Conservation (phyloP, 2,888 invertebrate species). For the Brenthis ino region DNA sequence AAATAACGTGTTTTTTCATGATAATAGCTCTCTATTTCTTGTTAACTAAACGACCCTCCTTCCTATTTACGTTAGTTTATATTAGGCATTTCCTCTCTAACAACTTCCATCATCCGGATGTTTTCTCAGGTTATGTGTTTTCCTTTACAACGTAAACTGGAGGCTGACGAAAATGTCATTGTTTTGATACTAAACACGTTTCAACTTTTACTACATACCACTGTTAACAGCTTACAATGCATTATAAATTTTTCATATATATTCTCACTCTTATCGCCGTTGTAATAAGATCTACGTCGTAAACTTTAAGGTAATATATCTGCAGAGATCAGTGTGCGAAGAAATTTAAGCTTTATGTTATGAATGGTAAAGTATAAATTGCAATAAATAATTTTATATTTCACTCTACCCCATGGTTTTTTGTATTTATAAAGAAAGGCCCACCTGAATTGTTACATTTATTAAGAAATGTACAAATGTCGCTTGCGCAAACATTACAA, state of each 20-base stretch:
- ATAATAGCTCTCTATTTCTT: no score
- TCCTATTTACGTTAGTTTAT: slow-evolving; percentile 4
- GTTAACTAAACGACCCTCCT: background rate
- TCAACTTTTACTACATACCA: slow-evolving; percentile 18
- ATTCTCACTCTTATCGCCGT: slow-evolving; percentile 8
- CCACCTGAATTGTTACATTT: slow-evolving; percentile 16
- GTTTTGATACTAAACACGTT: slow-evolving; percentile 24
- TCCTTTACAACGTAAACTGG: slow-evolving; percentile 21
- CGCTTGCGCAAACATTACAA: slow-evolving; percentile 15
- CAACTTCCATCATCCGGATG: slow-evolving; percentile 19
- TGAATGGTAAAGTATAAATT: background rate
- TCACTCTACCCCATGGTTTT: slow-evolving; percentile 3
- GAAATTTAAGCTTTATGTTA: background rate
- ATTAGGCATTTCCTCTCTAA: slow-evolving; percentile 5
- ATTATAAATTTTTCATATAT: slow-evolving; percentile 21
- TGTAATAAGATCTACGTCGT: slow-evolving; percentile 8
- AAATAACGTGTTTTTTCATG: no score
- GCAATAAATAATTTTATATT: background rate
- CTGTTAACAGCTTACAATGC: slow-evolving; percentile 18
- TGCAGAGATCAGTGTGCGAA: background rate
- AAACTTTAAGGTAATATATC: slow-evolving; percentile 11
- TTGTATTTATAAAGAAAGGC: slow-evolving; percentile 19
- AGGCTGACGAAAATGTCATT: slow-evolving; percentile 23
- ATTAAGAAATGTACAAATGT: slow-evolving; percentile 23
- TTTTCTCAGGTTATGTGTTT: slow-evolving; percentile 22